These are phyloP conservation scores for Thaumatotibia leucotreta DNA, from an alignment of 1,140 invertebrate genomes.

Conservation along the genomic window DNA sequence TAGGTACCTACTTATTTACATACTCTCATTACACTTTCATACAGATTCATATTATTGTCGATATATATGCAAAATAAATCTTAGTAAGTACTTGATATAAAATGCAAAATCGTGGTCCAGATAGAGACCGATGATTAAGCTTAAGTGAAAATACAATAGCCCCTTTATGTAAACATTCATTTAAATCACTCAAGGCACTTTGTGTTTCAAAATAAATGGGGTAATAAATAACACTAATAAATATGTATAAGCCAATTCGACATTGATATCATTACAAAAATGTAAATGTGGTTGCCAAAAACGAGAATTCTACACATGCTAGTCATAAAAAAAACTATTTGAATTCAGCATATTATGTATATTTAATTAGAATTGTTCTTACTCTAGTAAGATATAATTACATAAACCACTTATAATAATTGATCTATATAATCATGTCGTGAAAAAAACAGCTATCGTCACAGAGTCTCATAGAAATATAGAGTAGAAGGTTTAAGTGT, in stretches of 20 bases:
- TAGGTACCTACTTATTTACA: no score
- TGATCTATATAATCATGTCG: no score
- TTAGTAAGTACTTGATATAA: conserved; percentile 32
- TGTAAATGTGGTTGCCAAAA: conserved; percentile 50
- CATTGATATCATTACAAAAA: conserved; percentile 51
- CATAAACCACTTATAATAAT: no score
- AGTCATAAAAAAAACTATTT: background rate
- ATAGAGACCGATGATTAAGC: conserved; percentile 36
- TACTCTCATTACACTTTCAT: no score
- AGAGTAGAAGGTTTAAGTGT: no score
- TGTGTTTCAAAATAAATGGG: conserved; percentile 44
- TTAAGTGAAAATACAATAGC: conserved; percentile 42
- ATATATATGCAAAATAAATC: background rate
- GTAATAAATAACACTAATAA: conserved; percentile 59
- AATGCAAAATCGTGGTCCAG: conserved; percentile 37
- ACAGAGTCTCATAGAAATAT: no score
- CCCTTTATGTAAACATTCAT: conserved; percentile 38
- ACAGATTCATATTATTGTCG: no score
- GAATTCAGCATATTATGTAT: no score
- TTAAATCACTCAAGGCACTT: conserved; percentile 41
- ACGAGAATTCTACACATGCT: conserved; percentile 41
- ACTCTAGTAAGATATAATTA: no score
- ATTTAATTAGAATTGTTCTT: no score
- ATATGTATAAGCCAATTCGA: conserved; percentile 49
- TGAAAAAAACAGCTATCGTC: no score